Evolutionary conservation across 2,113 vertebrate species (phyloP).

Genomic region (Phycodurus eques): DNA sequence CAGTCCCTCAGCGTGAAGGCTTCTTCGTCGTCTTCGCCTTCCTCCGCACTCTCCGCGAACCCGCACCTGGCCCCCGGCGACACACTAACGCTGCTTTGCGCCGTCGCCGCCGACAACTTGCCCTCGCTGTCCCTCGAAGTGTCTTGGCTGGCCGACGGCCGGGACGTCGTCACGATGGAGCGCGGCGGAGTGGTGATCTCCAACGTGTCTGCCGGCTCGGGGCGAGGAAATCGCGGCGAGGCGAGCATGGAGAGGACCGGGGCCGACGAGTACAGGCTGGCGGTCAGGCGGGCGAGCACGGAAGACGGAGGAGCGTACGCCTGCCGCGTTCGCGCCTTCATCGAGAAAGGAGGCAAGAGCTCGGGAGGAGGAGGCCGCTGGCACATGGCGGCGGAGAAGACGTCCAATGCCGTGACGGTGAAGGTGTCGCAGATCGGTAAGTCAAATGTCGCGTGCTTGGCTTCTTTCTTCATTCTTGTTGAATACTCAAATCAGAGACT

Average conservation of each 20-base stretch:
- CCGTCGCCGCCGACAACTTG: slow-evolving; percentile 54
- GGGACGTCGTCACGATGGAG: slow-evolving; percentile 62
- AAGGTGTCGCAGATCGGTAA: slow-evolving; percentile 68
- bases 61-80: slow-evolving; percentile 50
- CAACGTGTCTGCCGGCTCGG: slow-evolving; percentile 32
- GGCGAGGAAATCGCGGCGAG: slow-evolving; percentile 20
- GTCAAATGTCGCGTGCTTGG: slow-evolving; percentile 22
- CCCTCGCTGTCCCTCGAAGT: slow-evolving; percentile 66
- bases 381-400: slow-evolving; percentile 71
- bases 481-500: background rate
- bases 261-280: slow-evolving; percentile 56
- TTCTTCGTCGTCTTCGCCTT: slow-evolving; percentile 43
- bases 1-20: slow-evolving; percentile 63
- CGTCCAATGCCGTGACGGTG: slow-evolving; percentile 60
- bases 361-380: slow-evolving; percentile 48
- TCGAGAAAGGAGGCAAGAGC: slow-evolving; percentile 53
- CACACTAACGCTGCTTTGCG: slow-evolving; percentile 67
- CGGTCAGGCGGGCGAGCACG: slow-evolving; percentile 44
- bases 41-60: slow-evolving; percentile 42
- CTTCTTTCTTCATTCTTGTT: background rate
- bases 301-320: slow-evolving; percentile 62
- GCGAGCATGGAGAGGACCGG: slow-evolving; percentile 53
- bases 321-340: slow-evolving; percentile 63
- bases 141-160: slow-evolving; percentile 62
- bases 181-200: slow-evolving; percentile 64